These are phyloP conservation scores for Triplophysa bombifrons DNA, from an alignment of 2,797 vertebrate species.

Conservation along the genomic window DNA sequence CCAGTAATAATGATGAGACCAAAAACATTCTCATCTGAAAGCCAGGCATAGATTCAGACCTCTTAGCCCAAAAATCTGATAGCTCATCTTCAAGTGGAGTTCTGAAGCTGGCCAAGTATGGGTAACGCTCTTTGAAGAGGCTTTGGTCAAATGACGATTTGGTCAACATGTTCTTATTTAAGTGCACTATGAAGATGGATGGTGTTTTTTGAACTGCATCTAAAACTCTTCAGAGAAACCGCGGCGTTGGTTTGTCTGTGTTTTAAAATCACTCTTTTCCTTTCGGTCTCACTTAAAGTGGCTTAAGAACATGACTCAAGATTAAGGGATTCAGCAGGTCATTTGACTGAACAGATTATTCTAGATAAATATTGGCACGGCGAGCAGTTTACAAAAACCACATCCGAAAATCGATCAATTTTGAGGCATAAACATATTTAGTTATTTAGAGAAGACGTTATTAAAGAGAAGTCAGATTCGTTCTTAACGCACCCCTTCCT, in stretches of 20 bases:
- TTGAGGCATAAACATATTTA: constrained; percentile 66
- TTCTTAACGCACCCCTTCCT: constrained; percentile 38
- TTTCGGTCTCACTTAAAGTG: constrained; percentile 67
- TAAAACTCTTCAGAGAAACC: constrained; percentile 57
- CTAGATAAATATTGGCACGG: constrained; percentile 52
- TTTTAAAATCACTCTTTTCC: constrained; percentile 71
- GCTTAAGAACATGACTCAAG: constrained; percentile 65
- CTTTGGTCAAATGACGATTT: constrained; percentile 56
- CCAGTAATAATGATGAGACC: constrained; percentile 50
- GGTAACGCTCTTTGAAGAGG: constrained; percentile 67
- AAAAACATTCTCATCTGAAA: constrained; percentile 34
- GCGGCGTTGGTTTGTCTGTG: constrained; percentile 67
- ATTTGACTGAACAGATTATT: constrained; percentile 50
- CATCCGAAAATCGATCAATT: constrained; percentile 68
- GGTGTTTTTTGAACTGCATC: constrained; percentile 9
- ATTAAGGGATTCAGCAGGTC: constrained; percentile 52
- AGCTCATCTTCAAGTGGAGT: constrained; percentile 56
- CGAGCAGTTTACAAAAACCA: constrained; percentile 53
- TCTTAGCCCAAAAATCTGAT: constrained; percentile 38
- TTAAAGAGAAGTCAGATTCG: constrained; percentile 58
- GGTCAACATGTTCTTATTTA: constrained; percentile 56
- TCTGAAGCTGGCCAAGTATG: constrained; percentile 57
- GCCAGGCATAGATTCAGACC: constrained; percentile 40
- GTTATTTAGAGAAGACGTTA: constrained; percentile 55
- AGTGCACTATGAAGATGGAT: constrained; percentile 10